Evolutionary conservation across 37 sponge, comb jelly and placozoan species (phyloP).

Genomic region (Cladorhizidae sp.): DNA sequence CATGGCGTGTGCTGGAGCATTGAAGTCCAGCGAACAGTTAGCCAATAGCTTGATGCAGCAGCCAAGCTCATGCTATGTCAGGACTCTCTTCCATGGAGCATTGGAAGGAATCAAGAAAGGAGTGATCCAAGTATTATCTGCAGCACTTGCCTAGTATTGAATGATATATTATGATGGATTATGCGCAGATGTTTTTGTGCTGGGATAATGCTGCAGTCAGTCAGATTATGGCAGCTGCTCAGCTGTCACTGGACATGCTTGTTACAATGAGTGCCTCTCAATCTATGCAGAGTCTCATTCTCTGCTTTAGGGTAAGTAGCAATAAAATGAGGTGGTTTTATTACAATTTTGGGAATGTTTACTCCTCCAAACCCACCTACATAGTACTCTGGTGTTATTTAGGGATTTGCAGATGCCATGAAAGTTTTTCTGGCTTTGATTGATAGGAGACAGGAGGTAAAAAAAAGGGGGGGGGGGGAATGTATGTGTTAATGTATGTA

Average conservation of each 20-base stretch:
- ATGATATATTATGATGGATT: neutral
- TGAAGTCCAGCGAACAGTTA: slow-evolving; percentile 29
- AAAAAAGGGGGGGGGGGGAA: too few relatives aligned
- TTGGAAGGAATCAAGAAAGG: slow-evolving; percentile 57
- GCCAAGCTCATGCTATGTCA: neutral
- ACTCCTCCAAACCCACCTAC: too few relatives aligned
- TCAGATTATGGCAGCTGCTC: slow-evolving; percentile 57
- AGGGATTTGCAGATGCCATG: slow-evolving; percentile 85
- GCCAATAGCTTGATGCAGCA: slow-evolving; percentile 20
- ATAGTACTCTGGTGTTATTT: neutral
- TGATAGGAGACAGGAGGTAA: slow-evolving; percentile 72
- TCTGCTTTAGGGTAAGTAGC: slow-evolving; percentile 80
- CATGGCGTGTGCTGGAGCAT: slow-evolving; percentile 18
- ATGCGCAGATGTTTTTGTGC: slow-evolving; percentile 55
- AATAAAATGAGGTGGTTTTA: too few relatives aligned
- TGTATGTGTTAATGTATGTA: too few relatives aligned
- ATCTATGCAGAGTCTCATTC: slow-evolving; percentile 83
- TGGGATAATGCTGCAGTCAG: slow-evolving; percentile 79
- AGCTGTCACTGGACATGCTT: slow-evolving; percentile 68
- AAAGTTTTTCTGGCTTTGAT: slow-evolving; percentile 47
- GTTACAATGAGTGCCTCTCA: slow-evolving; percentile 64
- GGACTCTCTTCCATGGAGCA: slow-evolving; percentile 22
- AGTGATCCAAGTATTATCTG: slow-evolving; percentile 53
- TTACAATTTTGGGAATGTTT: too few relatives aligned
- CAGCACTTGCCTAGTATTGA: neutral